phyloP scores from a whole-genome alignment of 1,140 invertebrate genomes.

The Cyphomyrmex costatus region DNA sequence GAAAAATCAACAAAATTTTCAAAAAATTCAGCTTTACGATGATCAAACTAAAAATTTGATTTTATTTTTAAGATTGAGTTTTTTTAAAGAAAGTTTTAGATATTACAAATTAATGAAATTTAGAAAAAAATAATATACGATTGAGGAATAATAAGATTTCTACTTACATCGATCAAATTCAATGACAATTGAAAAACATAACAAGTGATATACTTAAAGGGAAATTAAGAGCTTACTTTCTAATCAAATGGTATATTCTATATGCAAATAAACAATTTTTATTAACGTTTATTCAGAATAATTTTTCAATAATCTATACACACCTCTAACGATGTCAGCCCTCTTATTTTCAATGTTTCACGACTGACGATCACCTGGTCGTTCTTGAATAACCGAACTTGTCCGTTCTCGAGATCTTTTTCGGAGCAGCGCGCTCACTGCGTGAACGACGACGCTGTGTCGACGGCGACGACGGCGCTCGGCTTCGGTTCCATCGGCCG shows the following conservation, averaged over 20 bases:
- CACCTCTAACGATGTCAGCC: background rate
- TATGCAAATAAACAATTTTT: background rate
- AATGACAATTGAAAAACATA: background rate
- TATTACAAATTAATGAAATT: too few species aligned
- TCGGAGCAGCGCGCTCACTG: background rate
- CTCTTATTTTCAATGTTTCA: background rate
- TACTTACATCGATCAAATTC: background rate
- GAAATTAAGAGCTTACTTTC: background rate
- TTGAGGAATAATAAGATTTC: background rate
- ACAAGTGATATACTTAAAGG: background rate
- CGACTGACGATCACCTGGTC: background rate
- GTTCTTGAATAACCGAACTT: background rate
- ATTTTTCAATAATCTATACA: background rate
- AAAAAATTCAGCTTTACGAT: background rate
- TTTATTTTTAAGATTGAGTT: too few species aligned
- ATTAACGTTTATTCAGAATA: background rate
- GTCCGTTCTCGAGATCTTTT: background rate
- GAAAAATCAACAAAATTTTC: background rate
- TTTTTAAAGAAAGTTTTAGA: too few species aligned
- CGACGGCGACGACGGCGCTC: constrained; percentile 15
- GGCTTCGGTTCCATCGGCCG: constrained; percentile 37
- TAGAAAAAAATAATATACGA: too few species aligned
- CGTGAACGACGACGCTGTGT: constrained; percentile 1
- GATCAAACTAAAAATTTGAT: too few species aligned
- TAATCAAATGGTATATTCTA: background rate